Conservation (phyloP, 1,140 invertebrate species). For the Camponotus floridanus region DNA sequence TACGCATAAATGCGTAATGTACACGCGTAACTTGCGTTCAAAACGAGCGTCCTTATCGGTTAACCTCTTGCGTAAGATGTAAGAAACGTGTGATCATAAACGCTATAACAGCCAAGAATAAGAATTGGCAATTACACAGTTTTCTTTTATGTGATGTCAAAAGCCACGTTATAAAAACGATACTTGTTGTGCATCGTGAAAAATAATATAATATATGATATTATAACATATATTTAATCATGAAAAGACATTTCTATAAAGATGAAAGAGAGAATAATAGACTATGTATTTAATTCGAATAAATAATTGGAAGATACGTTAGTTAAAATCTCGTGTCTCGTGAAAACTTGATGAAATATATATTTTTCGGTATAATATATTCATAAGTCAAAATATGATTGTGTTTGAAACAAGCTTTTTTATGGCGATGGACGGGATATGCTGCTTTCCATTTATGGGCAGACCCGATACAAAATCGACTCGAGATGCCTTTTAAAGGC, state of each 20-base stretch:
- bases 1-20: constrained; percentile 63
- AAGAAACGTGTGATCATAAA: constrained; percentile 61
- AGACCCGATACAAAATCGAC: constrained; percentile 67
- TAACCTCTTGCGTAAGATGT: constrained; percentile 66
- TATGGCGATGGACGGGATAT: background rate
- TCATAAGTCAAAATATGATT: constrained; percentile 30
- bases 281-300: background rate
- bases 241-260: background rate
- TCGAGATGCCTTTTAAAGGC: constrained; percentile 68
- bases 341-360: constrained; percentile 6
- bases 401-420: constrained; percentile 44
- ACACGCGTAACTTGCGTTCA: constrained; percentile 49
- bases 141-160: background rate
- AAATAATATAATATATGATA: background rate
- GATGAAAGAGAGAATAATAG: background rate
- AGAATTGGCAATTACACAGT: constrained; percentile 24
- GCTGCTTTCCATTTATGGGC: constrained; percentile 64
- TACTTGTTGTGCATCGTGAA: background rate
- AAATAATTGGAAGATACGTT: background rate
- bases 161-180: background rate
- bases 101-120: constrained; percentile 3
- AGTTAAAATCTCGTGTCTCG: background rate
- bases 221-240: background rate
- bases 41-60: constrained; percentile 65
- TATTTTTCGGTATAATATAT: constrained; percentile 19